Evolutionary conservation across 2,888 invertebrate genomes (phyloP).

Genomic region (Eucera pruinosa): DNA sequence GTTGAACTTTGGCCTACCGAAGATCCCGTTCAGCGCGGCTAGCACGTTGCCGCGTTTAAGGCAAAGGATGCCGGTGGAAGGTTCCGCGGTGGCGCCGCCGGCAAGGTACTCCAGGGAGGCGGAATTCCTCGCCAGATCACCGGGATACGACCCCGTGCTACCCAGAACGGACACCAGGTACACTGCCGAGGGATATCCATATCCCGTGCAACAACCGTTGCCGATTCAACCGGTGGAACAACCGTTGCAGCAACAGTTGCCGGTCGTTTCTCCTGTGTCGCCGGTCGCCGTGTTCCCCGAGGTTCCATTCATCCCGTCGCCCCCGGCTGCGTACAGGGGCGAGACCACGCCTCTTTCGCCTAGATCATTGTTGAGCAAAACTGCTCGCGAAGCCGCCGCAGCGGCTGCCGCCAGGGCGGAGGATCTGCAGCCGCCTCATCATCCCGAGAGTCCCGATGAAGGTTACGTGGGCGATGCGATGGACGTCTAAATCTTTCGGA

Average conservation of each 20-base stretch:
- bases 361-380: conserved; percentile 84
- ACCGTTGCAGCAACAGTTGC: conserved; percentile 80
- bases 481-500: conserved; percentile 76
- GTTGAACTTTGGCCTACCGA: conserved; percentile 91
- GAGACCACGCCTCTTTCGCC: conserved; percentile 85
- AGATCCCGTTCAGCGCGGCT: conserved; percentile 88
- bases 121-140: conserved; percentile 87
- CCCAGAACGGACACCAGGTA: conserved; percentile 85
- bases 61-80: conserved; percentile 83
- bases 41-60: conserved; percentile 91
- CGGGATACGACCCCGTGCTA: conserved; percentile 77
- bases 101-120: conserved; percentile 88
- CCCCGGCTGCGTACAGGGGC: conserved; percentile 89
- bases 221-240: conserved; percentile 82
- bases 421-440: conserved; percentile 84
- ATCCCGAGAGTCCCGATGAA: conserved; percentile 93
- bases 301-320: conserved; percentile 88
- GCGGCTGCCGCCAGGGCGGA: conserved; percentile 86
- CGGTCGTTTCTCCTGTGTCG: conserved; percentile 75
- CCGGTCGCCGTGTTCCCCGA: conserved; percentile 78
- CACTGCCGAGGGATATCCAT: conserved; percentile 92
- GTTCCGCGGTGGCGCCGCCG: conserved; percentile 86
- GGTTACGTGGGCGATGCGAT: conserved; percentile 92
- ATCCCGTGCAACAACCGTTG: conserved; percentile 83
- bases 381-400: conserved; percentile 84